A percentile compares a stretch with the other conserved stretches of the same genome.
phyloP scores from a whole-genome alignment of 2,797 vertebrate species.

The Cirrhinus molitorella region DNA sequence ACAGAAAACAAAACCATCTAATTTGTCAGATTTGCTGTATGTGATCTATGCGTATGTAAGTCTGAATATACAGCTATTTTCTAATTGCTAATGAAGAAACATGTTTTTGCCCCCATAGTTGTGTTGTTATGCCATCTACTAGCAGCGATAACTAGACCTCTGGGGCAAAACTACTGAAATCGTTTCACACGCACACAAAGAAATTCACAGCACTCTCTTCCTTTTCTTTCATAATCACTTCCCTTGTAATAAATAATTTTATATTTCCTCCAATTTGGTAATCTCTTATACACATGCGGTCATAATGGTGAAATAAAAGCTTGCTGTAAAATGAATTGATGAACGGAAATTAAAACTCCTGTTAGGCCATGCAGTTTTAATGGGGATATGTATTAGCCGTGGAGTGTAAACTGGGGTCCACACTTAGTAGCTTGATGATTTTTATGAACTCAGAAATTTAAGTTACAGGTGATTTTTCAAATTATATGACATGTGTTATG shows the following conservation, averaged over 20 bases:
- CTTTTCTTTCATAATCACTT: background rate
- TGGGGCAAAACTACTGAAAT: background rate
- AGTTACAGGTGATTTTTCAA: slow-evolving; percentile 21
- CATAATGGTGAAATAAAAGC: slow-evolving; percentile 33
- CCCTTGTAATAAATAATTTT: background rate
- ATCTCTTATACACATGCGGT: slow-evolving; percentile 2
- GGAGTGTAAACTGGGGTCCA: slow-evolving; percentile 5
- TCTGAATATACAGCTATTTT: background rate
- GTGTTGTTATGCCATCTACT: background rate
- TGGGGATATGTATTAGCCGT: slow-evolving; percentile 8
- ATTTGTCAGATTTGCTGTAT: background rate
- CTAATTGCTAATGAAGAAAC: background rate
- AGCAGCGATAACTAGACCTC: background rate
- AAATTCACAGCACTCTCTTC: background rate
- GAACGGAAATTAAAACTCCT: slow-evolving; percentile 23
- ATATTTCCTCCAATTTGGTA: slow-evolving; percentile 28
- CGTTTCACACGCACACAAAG: background rate
- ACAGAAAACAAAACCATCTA: background rate
- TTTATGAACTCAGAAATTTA: slow-evolving; percentile 8
- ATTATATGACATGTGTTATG: slow-evolving; percentile 6
- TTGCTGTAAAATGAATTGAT: slow-evolving; percentile 31
- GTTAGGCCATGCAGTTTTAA: slow-evolving; percentile 6
- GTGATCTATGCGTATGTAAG: background rate
- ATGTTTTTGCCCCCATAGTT: background rate
- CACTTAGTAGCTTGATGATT: background rate